These are phyloP conservation scores for Polydesmus complanatus DNA, from an alignment of 2,888 invertebrate species.

Conservation along the genomic window DNA sequence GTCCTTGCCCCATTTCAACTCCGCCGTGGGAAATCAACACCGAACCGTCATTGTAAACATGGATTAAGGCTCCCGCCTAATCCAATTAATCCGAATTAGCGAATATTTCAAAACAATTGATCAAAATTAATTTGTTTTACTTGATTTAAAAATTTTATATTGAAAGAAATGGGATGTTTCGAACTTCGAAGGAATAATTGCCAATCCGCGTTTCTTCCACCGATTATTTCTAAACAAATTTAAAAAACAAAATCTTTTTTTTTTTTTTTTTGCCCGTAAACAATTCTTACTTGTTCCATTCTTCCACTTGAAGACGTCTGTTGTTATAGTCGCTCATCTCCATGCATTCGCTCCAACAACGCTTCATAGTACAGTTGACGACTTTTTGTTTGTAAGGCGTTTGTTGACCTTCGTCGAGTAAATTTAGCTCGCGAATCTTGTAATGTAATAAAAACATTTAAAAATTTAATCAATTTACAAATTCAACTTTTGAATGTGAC, in stretches of 20 bases:
- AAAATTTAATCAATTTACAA: neutral
- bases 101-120: neutral
- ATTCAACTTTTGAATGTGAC: no score
- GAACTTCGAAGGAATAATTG: conserved; percentile 67
- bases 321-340: conserved; percentile 47
- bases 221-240: conserved; percentile 48
- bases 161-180: conserved; percentile 58
- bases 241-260: neutral
- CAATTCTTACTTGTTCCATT: conserved; percentile 52
- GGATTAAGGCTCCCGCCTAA: conserved; percentile 65
- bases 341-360: conserved; percentile 68
- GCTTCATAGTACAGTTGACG: conserved; percentile 51
- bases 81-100: no score
- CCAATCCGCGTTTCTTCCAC: conserved; percentile 74
- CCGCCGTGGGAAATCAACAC: conserved; percentile 72
- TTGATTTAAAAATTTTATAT: conserved; percentile 61
- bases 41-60: conserved; percentile 70
- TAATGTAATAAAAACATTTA: conserved; percentile 1
- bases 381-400: conserved; percentile 66
- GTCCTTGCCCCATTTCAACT: conserved; percentile 94
- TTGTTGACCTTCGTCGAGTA: conserved; percentile 59
- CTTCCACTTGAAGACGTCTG: conserved; percentile 44
- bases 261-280: neutral
- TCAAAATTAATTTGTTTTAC: conserved; percentile 12
- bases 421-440: conserved; percentile 49